Evolutionary conservation across 53 echinoderm and acorn worm species (phyloP), one percentile per base, ranked within the genome.

Genomic region (Zoroaster sp.): DNA sequence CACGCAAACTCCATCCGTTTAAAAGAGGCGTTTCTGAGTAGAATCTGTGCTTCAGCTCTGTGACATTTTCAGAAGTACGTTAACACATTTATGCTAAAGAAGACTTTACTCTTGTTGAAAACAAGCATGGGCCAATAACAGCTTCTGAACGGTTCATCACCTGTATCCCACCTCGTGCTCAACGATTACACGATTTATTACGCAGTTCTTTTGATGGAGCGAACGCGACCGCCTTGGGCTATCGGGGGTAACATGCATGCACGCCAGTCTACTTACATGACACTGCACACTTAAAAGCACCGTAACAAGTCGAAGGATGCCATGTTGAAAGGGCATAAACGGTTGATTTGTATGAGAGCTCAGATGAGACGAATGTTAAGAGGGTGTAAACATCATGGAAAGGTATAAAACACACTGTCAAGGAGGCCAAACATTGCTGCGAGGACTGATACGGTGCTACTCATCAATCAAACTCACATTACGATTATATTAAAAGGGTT

Each of bases 141-240:
- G 25, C 63, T 59, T 28, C 28, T 59, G 23, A 59, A 59, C 63
- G 63, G 63, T 59, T 59, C 28, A 25, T 28, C 63, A 21, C 21
- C 63, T 28, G 28, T 28, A 21, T 28, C 45, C 63, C 63, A 3
- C 28, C 63, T n/a, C 23, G 30, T 59, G 63, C 36, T 37, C 28
- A 6, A 40, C 63, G n/a, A 76, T 51, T 76, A 76, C 76, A 76
- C 76, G 76, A 63, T n/a, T 52, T 77, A 77, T 53, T 77, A 77
- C 77, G 51, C 77, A 31, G n/a, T 74, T 34, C 35, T 52, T 77
- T 79, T 55, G 33, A 55, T 43, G 79, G 71, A 32, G 79, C 59
- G 79, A 37, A 39, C 36, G 4, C 13, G 4, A 55, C 20, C 10
- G 55, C 79, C 41, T 55, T 32, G 63, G 79, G 79, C 55, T 23